Percentiles rank a stretch among this genome's conserved stretches.
These are phyloP conservation scores for Aporrectodea caliginosa DNA, from an alignment of 1,140 invertebrate genomes.

Conservation along the genomic window DNA sequence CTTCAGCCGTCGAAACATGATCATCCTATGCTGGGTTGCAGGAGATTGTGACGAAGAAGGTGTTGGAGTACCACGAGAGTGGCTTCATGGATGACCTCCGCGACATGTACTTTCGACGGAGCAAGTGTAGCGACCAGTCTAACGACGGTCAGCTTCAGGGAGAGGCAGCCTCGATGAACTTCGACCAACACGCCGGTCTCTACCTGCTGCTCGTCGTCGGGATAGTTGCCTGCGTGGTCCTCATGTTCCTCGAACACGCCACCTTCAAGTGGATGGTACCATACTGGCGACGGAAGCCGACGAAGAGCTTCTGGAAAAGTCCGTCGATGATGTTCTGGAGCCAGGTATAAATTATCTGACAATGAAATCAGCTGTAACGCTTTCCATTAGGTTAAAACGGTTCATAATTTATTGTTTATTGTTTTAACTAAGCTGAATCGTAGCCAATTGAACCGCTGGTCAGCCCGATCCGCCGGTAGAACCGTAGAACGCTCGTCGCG, in stretches of 20 bases:
- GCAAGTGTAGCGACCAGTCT: slow-evolving; percentile 44
- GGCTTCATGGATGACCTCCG: slow-evolving; percentile 83
- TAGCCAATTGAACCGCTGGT: too few species aligned
- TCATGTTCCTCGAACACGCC: slow-evolving; percentile 79
- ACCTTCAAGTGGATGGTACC: slow-evolving; percentile 86
- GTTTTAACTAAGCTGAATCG: too few species aligned
- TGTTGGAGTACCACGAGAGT: slow-evolving; percentile 79
- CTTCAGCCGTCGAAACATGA: too few species aligned
- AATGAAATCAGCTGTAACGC: too few species aligned
- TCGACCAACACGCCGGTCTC: slow-evolving; percentile 60
- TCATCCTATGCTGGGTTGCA: too few species aligned
- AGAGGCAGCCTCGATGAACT: slow-evolving; percentile 31
- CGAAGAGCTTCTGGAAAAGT: slow-evolving; percentile 81
- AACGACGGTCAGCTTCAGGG: slow-evolving; percentile 32
- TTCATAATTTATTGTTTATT: too few species aligned
- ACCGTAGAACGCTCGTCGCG: too few species aligned
- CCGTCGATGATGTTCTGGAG: slow-evolving; percentile 93
- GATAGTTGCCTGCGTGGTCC: slow-evolving; percentile 73
- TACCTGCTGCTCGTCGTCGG: slow-evolving; percentile 80
- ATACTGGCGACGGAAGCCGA: slow-evolving; percentile 72
- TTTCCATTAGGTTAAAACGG: too few species aligned
- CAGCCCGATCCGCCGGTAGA: too few species aligned
- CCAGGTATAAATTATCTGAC: too few species aligned
- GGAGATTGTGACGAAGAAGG: slow-evolving; percentile 72
- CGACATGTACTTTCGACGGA: slow-evolving; percentile 57